These are phyloP conservation scores for Cyanoderma ruficeps DNA, from an alignment of 2,113 vertebrate species.

Conservation along the genomic window DNA sequence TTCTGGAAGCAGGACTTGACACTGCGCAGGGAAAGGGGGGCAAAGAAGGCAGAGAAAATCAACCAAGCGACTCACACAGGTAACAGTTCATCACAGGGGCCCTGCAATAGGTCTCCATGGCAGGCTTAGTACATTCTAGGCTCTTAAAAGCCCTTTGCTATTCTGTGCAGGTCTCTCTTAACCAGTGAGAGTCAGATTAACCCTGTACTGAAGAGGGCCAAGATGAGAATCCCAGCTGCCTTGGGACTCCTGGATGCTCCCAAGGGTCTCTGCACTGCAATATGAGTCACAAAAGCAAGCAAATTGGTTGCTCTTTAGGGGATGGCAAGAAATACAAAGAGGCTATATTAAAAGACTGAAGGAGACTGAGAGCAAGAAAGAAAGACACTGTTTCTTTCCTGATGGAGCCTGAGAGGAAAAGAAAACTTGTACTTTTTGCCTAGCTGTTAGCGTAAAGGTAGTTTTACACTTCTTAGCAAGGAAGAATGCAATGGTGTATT, in stretches of 20 bases:
- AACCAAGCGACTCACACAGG: neutral
- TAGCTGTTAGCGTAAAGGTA: neutral
- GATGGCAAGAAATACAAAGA: neutral
- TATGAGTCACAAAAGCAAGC: neutral
- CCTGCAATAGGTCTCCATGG: neutral
- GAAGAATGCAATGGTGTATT: neutral
- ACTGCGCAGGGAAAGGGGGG: constrained; percentile 66
- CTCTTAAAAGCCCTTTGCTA: neutral
- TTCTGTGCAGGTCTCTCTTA: neutral
- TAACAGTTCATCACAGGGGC: neutral
- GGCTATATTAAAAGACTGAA: neutral
- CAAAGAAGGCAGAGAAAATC: neutral
- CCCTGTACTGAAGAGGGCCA: neutral
- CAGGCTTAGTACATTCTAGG: neutral
- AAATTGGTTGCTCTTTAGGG: neutral
- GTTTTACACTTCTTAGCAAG: neutral
- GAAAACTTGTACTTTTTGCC: neutral
- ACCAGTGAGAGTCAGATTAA: neutral
- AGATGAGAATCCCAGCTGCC: neutral
- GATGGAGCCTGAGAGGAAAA: neutral
- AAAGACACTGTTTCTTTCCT: rapidly evolving
- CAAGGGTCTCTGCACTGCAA: neutral
- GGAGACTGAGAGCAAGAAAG: neutral
- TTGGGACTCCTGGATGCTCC: neutral
- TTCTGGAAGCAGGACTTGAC: constrained; percentile 99